phyloP scores from a whole-genome alignment of 1,140 invertebrate species.

The Camponotus pennsylvanicus region DNA sequence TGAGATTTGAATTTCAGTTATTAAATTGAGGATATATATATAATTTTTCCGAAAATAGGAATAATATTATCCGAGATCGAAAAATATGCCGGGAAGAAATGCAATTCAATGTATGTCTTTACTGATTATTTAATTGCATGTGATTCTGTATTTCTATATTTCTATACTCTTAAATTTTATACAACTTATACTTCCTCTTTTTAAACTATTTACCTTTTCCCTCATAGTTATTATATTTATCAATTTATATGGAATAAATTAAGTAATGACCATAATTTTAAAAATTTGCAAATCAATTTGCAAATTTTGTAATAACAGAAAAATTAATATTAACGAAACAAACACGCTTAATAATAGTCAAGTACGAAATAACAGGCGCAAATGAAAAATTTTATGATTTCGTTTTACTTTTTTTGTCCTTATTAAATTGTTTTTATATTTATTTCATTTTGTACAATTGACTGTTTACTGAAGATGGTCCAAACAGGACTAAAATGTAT shows the following conservation, averaged over 20 bases:
- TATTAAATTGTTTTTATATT: too few species aligned
- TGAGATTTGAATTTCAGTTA: background rate
- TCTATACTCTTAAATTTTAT: conserved; percentile 41
- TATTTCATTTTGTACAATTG: too few species aligned
- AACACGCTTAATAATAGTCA: too few species aligned
- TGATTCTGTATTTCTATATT: conserved; percentile 54
- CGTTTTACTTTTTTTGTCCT: background rate
- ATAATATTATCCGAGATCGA: conserved; percentile 25
- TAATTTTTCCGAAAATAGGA: background rate
- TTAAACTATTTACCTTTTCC: conserved; percentile 46
- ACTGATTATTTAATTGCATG: conserved; percentile 62
- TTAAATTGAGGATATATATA: background rate
- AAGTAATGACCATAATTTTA: background rate
- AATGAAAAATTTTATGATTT: background rate
- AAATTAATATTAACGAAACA: background rate
- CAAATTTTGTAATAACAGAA: background rate
- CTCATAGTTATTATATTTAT: background rate
- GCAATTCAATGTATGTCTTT: conserved; percentile 66
- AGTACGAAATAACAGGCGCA: too few species aligned
- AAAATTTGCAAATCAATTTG: background rate
- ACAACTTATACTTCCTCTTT: conserved; percentile 33
- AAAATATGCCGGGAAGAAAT: conserved; percentile 74
- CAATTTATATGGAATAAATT: conserved; percentile 6
- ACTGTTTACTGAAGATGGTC: too few species aligned
- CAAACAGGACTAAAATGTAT: too few species aligned